phyloP scores from a whole-genome alignment of 1,140 invertebrate genomes.

The Aphelenchoides besseyi region DNA sequence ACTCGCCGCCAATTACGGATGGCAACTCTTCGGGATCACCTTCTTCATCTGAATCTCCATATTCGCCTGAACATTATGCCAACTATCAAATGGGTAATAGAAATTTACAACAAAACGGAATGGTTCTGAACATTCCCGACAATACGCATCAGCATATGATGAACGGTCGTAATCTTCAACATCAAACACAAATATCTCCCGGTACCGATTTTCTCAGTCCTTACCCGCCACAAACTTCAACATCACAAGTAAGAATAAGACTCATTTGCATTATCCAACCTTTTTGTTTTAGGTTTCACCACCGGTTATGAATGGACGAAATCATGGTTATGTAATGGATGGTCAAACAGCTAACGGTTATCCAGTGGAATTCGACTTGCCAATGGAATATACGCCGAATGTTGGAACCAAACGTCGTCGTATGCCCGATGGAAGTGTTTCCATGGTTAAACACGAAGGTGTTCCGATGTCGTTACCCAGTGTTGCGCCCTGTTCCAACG shows the following conservation, averaged over 20 bases:
- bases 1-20: constrained; percentile 49
- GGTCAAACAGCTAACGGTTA: neutral
- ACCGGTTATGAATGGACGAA: neutral
- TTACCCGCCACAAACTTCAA: constrained; percentile 13
- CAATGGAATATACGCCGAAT: neutral
- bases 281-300: constrained; percentile 14
- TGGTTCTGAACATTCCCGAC: neutral
- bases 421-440: neutral
- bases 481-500: neutral
- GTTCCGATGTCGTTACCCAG: neutral
- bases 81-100: constrained; percentile 13
- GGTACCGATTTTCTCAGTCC: constrained; percentile 16
- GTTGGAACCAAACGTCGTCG: neutral
- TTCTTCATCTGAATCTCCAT: constrained; percentile 47
- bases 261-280: neutral
- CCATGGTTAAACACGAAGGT: neutral
- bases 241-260: neutral
- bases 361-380: constrained; percentile 11
- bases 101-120: neutral
- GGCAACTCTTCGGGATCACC: constrained; percentile 20
- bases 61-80: constrained; percentile 47
- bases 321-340: neutral
- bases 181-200: constrained; percentile 19
- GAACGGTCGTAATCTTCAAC: constrained; percentile 2
- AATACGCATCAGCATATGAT: neutral